phyloP scores from a whole-genome alignment of 2,797 vertebrate species.

The Dicrostonyx torquatus region DNA sequence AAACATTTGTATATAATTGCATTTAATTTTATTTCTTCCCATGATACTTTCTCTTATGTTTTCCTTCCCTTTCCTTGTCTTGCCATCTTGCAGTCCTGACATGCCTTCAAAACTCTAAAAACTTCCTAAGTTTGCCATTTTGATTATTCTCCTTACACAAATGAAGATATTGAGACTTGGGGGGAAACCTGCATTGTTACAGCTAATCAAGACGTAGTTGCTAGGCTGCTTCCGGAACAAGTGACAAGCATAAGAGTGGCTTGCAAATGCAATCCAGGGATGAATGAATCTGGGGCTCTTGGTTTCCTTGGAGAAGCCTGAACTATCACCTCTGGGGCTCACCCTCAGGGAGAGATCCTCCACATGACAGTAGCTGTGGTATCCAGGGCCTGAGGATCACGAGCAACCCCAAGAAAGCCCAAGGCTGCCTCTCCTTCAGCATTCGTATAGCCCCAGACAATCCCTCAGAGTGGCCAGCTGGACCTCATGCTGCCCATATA shows the following conservation, averaged over 20 bases:
- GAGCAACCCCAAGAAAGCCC: background rate
- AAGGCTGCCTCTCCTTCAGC: background rate
- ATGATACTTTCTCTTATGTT: background rate
- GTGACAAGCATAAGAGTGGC: background rate
- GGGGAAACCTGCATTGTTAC: background rate
- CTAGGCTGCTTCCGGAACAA: background rate
- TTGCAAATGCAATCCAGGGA: background rate
- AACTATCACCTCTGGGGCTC: background rate
- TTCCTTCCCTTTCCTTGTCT: background rate
- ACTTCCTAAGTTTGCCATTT: background rate
- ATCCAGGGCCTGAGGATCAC: background rate
- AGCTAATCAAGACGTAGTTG: background rate
- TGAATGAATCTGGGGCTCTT: background rate
- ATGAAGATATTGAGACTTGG: background rate
- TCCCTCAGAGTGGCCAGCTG: background rate
- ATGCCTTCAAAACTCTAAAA: background rate
- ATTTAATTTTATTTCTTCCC: background rate
- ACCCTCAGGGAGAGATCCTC: background rate
- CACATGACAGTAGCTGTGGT: background rate
- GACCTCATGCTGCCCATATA: background rate
- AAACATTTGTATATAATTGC: background rate
- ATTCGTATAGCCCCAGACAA: background rate
- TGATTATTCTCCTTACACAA: background rate
- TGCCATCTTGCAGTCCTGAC: background rate
- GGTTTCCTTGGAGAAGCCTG: background rate